These are phyloP conservation scores for Megamerina dolium DNA, from an alignment of 2,888 invertebrate species.

Conservation along the genomic window DNA sequence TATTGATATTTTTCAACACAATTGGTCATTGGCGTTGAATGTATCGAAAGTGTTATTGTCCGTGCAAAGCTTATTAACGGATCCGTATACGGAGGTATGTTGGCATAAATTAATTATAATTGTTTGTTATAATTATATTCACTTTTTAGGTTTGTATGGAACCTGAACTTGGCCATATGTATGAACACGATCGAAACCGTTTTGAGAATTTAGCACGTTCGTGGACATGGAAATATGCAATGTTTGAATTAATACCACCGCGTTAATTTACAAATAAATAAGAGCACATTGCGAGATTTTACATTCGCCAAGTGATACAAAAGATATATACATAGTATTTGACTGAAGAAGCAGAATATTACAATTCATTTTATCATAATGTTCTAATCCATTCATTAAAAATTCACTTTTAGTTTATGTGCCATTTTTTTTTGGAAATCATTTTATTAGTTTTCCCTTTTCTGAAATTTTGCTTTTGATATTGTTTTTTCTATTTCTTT, in stretches of 20 bases:
- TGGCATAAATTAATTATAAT: background rate
- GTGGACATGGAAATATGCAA: constrained; percentile 90
- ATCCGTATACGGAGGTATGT: constrained; percentile 75
- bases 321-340: no score
- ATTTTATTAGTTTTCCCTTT: no score
- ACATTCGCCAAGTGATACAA: no score
- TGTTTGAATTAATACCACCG: constrained; percentile 62
- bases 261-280: constrained; percentile 18
- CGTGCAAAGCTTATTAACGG: constrained; percentile 81
- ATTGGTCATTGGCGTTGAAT: constrained; percentile 92
- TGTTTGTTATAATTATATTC: constrained; percentile 1
- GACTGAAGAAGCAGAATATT: no score
- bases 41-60: constrained; percentile 84
- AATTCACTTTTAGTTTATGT: no score
- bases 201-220: constrained; percentile 76
- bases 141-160: constrained; percentile 80
- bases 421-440: no score
- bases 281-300: no score
- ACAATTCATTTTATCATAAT: no score
- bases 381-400: no score
- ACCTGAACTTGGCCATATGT: constrained; percentile 73
- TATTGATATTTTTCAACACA: constrained; percentile 90
- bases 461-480: no score
- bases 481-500: no score
- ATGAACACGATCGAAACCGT: constrained; percentile 62